phyloP scores from a whole-genome alignment of 2,797 vertebrate genomes.

The Natrix natrix region DNA sequence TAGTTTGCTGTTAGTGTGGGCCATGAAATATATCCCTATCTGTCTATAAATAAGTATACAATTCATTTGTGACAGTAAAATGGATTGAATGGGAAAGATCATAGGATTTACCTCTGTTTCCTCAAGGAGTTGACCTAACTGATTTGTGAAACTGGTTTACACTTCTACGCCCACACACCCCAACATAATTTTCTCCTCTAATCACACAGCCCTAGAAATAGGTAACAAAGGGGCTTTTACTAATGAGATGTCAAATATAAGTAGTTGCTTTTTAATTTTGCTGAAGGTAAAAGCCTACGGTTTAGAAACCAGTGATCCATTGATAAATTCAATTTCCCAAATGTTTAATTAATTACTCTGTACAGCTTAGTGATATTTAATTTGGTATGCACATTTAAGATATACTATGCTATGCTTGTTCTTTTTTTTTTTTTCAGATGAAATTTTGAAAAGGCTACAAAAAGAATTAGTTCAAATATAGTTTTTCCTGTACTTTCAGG shows the following conservation, averaged over 20 bases:
- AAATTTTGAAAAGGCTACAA: slow-evolving; percentile 46
- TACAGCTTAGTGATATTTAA: slow-evolving; percentile 68
- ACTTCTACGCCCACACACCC: background rate
- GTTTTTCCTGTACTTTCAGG: slow-evolving; percentile 8
- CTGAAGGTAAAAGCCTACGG: slow-evolving; percentile 55
- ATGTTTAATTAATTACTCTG: slow-evolving; percentile 67
- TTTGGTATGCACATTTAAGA: slow-evolving; percentile 55
- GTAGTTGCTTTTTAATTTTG: slow-evolving; percentile 66
- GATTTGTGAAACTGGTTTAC: background rate
- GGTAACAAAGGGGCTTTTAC: slow-evolving; percentile 46
- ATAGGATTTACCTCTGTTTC: no score
- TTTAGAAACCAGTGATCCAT: slow-evolving; percentile 65
- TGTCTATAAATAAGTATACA: background rate
- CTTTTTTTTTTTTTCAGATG: slow-evolving; percentile 46
- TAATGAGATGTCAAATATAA: slow-evolving; percentile 59
- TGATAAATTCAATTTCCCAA: slow-evolving; percentile 67
- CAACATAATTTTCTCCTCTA: slow-evolving; percentile 23
- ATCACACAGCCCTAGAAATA: slow-evolving; percentile 18
- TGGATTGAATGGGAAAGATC: background rate
- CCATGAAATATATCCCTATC: background rate
- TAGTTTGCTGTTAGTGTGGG: background rate
- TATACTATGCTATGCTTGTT: slow-evolving; percentile 27
- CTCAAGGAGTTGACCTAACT: background rate
- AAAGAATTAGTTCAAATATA: slow-evolving; percentile 33
- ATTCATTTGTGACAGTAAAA: background rate